Base-by-base conservation (phyloP, 2,113 vertebrate genomes). In the Coptodon rendalli region DNA sequence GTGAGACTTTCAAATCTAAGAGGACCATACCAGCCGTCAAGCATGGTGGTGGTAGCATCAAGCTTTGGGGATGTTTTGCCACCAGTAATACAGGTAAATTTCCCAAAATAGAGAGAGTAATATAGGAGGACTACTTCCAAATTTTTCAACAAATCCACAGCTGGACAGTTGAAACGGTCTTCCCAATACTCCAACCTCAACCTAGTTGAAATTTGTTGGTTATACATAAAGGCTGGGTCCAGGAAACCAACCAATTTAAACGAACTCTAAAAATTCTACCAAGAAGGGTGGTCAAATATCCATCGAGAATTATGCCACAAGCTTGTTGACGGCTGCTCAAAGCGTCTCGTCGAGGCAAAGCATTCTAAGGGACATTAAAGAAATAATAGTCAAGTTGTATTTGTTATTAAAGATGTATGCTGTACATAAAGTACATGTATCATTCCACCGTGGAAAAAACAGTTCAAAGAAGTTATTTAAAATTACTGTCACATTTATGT, bases 71-170 rank as follows among this genome's bases (percentile, higher is more conserved):
- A 40, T 24, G 19, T 40, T 68, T 24, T 43, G 61, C 10, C 17
- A 38, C 17, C 34, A n/a, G 17, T 2, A 17, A 38, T 38, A n/a
- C 4, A 1, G 0, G 4, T 2, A 43, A 40, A 0, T 24, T 40
- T 7, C 36, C 36, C 63, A 71, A 40, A 40, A 3, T 43, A 22
- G 19, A 40, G n/a, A 8, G 3, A 40, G 14, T 24, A 40, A 68
- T 71, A 61, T 61, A 61, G 57, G 57, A 63, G 36, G n/a, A 43
- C 63, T 24, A 0, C 36, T 40, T 71, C 12, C 63, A 43, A 9
- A 71, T 71, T 43, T 22, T 63, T 63, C 0, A 61, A 61, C 57
- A 34, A 34, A 34, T 61, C 3, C 16, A 61, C 29, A 61, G 29
- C 16, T 19, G 29, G 57, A 34, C 9, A 10, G 57, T 34, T 61